phyloP scores from a whole-genome alignment of 2,113 vertebrate species.

The Macroglossus sobrinus region DNA sequence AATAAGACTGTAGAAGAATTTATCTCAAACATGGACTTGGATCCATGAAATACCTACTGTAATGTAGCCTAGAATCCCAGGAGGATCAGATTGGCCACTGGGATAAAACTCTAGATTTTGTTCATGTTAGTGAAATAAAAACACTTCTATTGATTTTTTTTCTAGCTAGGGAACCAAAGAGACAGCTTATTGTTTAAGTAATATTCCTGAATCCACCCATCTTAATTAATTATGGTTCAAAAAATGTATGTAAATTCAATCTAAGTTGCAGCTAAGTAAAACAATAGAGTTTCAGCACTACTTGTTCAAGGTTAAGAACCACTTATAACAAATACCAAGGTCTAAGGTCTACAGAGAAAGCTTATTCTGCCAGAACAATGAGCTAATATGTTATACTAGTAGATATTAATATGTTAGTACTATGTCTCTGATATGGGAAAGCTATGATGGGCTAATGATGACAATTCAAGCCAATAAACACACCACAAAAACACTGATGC shows the following conservation, averaged over 20 bases:
- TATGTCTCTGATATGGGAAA: neutral
- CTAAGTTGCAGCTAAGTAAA: neutral
- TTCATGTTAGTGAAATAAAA: neutral
- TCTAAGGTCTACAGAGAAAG: neutral
- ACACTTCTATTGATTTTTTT: rapidly evolving
- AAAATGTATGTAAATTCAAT: neutral
- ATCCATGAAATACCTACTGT: neutral
- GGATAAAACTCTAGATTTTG: neutral
- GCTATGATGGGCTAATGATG: neutral
- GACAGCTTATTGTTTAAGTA: neutral
- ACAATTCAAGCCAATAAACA: neutral
- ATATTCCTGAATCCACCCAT: neutral
- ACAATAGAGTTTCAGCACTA: neutral
- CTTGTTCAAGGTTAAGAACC: neutral
- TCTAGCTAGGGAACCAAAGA: neutral
- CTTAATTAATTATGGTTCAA: neutral
- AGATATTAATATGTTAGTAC: neutral
- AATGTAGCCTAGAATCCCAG: neutral
- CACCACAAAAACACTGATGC: neutral
- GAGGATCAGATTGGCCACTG: neutral
- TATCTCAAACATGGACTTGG: neutral
- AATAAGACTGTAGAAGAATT: neutral
- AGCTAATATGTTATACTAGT: neutral
- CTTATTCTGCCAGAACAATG: neutral
- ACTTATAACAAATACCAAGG: neutral